phyloP scores from a whole-genome alignment of 2,888 invertebrate species.

The Sphaerophoria rueppellii region DNA sequence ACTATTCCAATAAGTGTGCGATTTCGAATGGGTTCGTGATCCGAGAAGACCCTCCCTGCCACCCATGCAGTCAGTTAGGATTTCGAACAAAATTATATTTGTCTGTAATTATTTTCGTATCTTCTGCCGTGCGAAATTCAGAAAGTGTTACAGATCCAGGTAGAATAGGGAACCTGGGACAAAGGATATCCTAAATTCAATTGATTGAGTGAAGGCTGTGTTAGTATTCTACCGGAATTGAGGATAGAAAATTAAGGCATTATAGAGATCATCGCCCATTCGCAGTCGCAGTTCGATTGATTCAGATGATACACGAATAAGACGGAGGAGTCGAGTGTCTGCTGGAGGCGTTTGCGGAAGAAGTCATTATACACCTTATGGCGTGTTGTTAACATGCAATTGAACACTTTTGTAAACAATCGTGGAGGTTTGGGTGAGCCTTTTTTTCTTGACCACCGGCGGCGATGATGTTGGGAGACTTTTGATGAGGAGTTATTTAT shows the following conservation, averaged over 20 bases:
- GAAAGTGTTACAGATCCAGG: conserved; percentile 27
- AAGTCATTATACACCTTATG: conserved; percentile 48
- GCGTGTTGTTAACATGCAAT: conserved; percentile 43
- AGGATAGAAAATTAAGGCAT: conserved; percentile 28
- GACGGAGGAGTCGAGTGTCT: conserved; percentile 43
- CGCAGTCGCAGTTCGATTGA: background rate
- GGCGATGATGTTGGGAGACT: conserved; percentile 11
- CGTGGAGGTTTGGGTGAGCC: background rate
- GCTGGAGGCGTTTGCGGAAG: conserved; percentile 66
- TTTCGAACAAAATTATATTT: conserved; percentile 6
- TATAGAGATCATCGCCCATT: background rate
- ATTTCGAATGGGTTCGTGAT: background rate
- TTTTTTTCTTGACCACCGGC: conserved; percentile 19
- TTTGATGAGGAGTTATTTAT: conserved; percentile 1
- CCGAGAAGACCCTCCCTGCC: background rate
- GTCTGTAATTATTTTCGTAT: conserved; percentile 21
- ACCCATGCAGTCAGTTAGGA: conserved; percentile 4
- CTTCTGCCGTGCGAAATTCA: conserved; percentile 27
- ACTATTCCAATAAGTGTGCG: conserved; percentile 20
- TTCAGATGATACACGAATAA: background rate
- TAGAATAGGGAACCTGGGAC: conserved; percentile 6
- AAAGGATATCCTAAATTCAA: background rate
- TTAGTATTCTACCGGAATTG: conserved; percentile 7
- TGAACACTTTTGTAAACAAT: conserved; percentile 36
- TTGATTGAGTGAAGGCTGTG: conserved; percentile 4